Conservation (phyloP, 2,888 invertebrate genomes). For the Tachina lurida region DNA sequence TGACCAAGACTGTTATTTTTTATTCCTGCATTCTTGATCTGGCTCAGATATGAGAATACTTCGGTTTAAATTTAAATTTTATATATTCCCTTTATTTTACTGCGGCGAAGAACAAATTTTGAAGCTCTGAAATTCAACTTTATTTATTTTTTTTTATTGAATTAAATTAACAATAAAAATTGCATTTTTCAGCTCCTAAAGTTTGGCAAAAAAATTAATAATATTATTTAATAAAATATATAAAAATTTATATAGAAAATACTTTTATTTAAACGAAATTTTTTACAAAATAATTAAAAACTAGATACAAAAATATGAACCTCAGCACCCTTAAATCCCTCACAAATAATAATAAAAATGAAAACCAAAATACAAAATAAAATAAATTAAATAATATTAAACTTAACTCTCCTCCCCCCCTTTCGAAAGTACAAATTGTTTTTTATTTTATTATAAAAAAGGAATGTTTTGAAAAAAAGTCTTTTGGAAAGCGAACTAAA, state of each 20-base stretch:
- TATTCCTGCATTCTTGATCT: no score
- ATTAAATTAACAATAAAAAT: neutral
- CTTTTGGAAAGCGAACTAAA: constrained; percentile 37
- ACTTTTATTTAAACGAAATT: constrained; percentile 61
- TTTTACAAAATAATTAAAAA: constrained; percentile 67
- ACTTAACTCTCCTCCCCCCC: constrained; percentile 80
- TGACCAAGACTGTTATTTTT: no score
- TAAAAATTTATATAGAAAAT: constrained; percentile 31
- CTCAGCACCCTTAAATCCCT: constrained; percentile 81
- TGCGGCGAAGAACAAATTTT: neutral
- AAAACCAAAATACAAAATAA: constrained; percentile 74
- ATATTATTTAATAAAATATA: constrained; percentile 35
- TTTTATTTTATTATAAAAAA: constrained; percentile 77
- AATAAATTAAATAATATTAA: constrained; percentile 77
- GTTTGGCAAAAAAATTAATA: constrained; percentile 48
- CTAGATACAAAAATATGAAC: constrained; percentile 80
- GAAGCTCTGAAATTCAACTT: constrained; percentile 15
- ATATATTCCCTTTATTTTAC: no score
- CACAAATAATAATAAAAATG: constrained; percentile 75
- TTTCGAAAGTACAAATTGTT: constrained; percentile 83
- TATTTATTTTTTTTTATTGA: constrained; percentile 19
- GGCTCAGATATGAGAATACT: neutral
- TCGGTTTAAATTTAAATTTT: neutral
- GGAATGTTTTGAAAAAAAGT: constrained; percentile 76
- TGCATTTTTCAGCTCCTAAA: neutral